phyloP scores from a whole-genome alignment of 2,113 vertebrate species.

The Irena cyanogastra region DNA sequence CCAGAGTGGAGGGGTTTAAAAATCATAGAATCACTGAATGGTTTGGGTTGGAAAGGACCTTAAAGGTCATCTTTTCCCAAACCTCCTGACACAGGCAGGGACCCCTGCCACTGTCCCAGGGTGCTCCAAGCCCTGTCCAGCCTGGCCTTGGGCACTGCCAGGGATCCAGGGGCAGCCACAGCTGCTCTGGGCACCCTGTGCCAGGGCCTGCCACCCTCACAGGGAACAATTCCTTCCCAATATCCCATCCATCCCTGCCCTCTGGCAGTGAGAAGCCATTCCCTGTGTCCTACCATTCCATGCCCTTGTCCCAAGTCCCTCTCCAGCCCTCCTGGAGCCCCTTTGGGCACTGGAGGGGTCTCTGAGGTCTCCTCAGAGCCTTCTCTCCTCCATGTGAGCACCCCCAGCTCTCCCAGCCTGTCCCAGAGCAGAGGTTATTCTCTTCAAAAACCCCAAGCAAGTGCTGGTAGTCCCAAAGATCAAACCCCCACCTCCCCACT shows the following conservation, averaged over 20 bases:
- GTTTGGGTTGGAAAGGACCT: neutral
- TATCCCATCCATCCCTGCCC: accelerated
- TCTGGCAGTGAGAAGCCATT: neutral
- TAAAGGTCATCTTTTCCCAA: neutral
- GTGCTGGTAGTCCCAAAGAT: neutral
- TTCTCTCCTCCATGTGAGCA: neutral
- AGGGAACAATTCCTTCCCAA: accelerated
- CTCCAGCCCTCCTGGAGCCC: neutral
- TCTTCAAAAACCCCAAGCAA: neutral
- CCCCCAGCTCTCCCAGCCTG: neutral
- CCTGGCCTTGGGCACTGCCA: neutral
- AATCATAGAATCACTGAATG: neutral
- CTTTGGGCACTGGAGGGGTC: accelerated
- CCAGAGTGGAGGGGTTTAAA: neutral
- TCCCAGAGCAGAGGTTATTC: neutral
- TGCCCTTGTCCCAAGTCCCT: accelerated
- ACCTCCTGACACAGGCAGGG: accelerated
- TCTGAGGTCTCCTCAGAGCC: accelerated
- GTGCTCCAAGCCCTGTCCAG: accelerated
- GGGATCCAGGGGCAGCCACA: neutral
- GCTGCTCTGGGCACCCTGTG: neutral
- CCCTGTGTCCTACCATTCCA: accelerated
- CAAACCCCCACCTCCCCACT: accelerated
- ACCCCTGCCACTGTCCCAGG: accelerated
- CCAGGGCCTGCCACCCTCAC: neutral